Conservation (phyloP, 1,140 invertebrate genomes). For the Heterodera schachtii region DNA sequence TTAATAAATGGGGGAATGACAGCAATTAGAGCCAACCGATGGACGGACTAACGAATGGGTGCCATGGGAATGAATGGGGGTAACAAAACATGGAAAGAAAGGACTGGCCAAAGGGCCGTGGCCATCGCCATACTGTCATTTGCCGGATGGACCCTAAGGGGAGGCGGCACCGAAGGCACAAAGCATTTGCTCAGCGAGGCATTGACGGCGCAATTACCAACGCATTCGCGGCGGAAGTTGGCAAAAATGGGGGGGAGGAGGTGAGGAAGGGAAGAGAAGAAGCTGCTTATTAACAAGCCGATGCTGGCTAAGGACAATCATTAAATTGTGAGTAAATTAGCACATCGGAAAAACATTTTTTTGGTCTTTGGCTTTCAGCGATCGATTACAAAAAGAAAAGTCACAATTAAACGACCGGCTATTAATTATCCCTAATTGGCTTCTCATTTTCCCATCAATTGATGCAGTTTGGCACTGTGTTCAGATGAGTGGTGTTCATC, state of each 20-base stretch:
- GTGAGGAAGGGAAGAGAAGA: no score
- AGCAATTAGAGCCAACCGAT: not conserved
- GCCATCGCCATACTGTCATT: not conserved
- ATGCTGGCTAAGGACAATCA: no score
- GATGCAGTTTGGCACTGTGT: not conserved
- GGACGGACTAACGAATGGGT: not conserved
- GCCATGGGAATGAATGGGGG: not conserved
- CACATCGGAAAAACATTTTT: no score
- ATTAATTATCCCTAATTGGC: not conserved
- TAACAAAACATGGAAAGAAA: not conserved
- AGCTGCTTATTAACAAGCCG: no score
- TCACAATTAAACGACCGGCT: no score
- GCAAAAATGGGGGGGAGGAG: not conserved
- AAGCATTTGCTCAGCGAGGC: no score
- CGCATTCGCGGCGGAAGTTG: not conserved
- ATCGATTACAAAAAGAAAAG: no score
- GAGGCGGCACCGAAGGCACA: no score
- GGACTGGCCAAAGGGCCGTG: no score
- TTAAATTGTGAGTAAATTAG: no score
- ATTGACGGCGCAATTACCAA: not conserved
- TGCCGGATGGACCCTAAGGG: no score
- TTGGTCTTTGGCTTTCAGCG: no score
- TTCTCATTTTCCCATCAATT: not conserved
- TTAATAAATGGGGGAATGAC: not conserved
- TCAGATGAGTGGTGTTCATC: not conserved